A percentile compares a stretch with the other conserved stretches of the same genome.
Evolutionary conservation across 2,888 invertebrate genomes (phyloP).

Genomic region (Nemurella pictetii): DNA sequence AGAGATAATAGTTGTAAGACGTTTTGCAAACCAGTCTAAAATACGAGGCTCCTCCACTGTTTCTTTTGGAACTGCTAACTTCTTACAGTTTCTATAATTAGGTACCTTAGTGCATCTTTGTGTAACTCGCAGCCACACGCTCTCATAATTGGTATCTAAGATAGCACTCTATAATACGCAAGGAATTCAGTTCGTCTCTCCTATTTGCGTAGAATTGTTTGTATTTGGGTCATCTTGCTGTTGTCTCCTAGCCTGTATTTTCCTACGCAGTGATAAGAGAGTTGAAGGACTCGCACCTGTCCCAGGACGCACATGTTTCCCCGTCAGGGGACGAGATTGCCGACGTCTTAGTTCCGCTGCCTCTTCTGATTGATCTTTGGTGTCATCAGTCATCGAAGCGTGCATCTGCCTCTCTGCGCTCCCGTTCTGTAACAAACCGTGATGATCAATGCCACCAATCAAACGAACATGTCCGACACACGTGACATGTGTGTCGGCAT

Average conservation of each 20-base stretch:
- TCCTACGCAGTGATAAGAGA: slow-evolving; percentile 51
- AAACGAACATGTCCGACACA: not conserved
- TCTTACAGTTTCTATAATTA: not conserved
- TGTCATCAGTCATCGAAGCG: not conserved
- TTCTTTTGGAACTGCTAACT: not conserved
- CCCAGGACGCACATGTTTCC: slow-evolving; percentile 53
- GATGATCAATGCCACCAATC: not conserved
- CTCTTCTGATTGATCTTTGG: slow-evolving; percentile 27
- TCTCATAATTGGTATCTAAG: no score
- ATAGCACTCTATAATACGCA: no score
- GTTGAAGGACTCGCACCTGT: slow-evolving; percentile 53
- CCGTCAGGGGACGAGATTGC: slow-evolving; percentile 50
- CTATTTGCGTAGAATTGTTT: no score
- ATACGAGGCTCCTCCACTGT: not conserved
- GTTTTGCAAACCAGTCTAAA: not conserved
- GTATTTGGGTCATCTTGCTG: slow-evolving; percentile 35
- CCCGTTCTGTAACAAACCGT: slow-evolving; percentile 32
- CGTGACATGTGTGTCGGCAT: not conserved
- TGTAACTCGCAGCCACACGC: no score
- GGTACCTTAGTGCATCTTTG: not conserved
- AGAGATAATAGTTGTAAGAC: not conserved
- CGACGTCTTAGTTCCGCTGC: slow-evolving; percentile 34
- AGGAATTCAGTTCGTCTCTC: not conserved
- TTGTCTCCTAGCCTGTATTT: slow-evolving; percentile 51
- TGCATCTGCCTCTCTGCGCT: not conserved